Evolutionary conservation across 2,797 vertebrate genomes (phyloP).

Genomic region (Gobionotothen gibberifrons): DNA sequence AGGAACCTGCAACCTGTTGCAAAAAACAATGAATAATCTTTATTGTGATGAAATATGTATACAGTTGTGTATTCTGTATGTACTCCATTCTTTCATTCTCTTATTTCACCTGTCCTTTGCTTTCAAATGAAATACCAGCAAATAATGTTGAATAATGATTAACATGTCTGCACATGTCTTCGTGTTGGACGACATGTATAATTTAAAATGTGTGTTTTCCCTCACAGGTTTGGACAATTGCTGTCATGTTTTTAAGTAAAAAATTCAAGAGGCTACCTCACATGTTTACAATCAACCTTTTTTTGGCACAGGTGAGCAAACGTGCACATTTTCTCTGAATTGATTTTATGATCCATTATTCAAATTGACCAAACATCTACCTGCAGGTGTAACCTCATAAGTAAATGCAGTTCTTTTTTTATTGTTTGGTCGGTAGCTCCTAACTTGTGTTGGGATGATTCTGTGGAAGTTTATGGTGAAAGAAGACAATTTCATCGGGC

Average conservation of each 20-base stretch:
- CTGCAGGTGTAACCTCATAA: not conserved
- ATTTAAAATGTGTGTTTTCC: conserved; percentile 12
- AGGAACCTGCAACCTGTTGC: conserved; percentile 22
- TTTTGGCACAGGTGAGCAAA: conserved; percentile 91
- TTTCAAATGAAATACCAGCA: not conserved
- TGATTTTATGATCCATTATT: not conserved
- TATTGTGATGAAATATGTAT: not conserved
- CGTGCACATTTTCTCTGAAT: not conserved
- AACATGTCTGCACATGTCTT: not conserved
- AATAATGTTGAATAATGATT: not conserved
- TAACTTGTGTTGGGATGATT: conserved; percentile 93
- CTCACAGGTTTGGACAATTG: conserved; percentile 92
- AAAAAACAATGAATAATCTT: not conserved
- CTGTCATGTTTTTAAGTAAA: conserved; percentile 91
- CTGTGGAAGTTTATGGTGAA: conserved; percentile 91
- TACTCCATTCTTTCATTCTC: not conserved
- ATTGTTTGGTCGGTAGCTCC: conserved; percentile 78
- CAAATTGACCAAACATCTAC: not conserved
- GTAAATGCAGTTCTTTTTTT: not conserved
- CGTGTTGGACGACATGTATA: not conserved
- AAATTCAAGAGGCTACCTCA: conserved; percentile 93
- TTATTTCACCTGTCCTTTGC: not conserved
- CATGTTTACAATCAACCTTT: conserved; percentile 91
- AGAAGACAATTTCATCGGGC: conserved; percentile 84
- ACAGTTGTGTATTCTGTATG: not conserved